phyloP scores from a whole-genome alignment of 2,888 invertebrate genomes.

The Drosophila leonis region DNA sequence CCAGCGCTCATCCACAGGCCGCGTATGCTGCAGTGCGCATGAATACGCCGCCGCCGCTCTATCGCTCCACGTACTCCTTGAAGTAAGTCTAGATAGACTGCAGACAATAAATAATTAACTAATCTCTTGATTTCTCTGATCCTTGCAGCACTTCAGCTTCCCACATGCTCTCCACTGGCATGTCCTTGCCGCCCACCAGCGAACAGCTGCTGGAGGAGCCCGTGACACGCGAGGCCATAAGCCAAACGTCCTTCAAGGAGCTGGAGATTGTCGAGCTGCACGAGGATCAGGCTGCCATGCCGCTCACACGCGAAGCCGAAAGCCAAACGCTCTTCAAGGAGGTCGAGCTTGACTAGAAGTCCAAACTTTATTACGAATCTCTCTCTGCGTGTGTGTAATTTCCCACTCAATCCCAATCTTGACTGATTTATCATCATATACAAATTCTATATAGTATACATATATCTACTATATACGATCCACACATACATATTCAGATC shows the following conservation, averaged over 20 bases:
- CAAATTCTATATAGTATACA: constrained; percentile 10
- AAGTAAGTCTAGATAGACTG: constrained; percentile 86
- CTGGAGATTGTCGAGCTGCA: constrained; percentile 42
- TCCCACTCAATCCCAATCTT: constrained; percentile 5
- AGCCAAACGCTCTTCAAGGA: constrained; percentile 63
- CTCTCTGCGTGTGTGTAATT: not conserved
- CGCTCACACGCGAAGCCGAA: constrained; percentile 38
- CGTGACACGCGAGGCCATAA: constrained; percentile 43
- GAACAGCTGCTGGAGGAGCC: constrained; percentile 54
- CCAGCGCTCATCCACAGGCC: constrained; percentile 80
- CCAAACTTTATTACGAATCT: constrained; percentile 6
- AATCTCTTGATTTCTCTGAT: not conserved
- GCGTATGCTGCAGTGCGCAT: constrained; percentile 74
- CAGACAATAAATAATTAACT: not conserved
- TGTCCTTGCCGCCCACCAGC: constrained; percentile 49
- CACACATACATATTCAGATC: constrained; percentile 21
- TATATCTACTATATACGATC: not conserved
- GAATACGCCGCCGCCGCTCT: constrained; percentile 95
- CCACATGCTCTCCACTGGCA: constrained; percentile 28
- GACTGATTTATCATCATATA: constrained; percentile 59
- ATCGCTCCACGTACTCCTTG: constrained; percentile 93
- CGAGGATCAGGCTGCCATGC: constrained; percentile 43
- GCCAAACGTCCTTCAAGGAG: constrained; percentile 61
- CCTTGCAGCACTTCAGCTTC: constrained; percentile 49
- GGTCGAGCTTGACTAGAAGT: constrained; percentile 57